These are phyloP conservation scores for Trissolcus brochymenae DNA, from an alignment of 2,888 invertebrate genomes.

Conservation along the genomic window DNA sequence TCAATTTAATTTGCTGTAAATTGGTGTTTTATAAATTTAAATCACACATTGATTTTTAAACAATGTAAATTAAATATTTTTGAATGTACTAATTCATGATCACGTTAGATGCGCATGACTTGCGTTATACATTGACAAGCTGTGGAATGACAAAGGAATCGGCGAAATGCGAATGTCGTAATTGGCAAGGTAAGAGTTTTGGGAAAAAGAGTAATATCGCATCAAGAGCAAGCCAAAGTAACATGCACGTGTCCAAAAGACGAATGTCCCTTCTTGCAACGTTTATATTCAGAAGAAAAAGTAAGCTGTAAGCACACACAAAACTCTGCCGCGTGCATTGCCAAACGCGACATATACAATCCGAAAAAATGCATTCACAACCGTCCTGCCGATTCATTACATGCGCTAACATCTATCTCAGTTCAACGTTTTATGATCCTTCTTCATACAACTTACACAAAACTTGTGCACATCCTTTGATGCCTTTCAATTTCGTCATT, in stretches of 20 bases:
- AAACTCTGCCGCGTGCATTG: slow-evolving; percentile 57
- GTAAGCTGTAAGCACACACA: slow-evolving; percentile 49
- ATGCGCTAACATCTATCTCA: slow-evolving; percentile 20
- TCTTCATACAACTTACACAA: background rate
- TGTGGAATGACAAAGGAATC: slow-evolving; percentile 44
- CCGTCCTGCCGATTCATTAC: slow-evolving; percentile 36
- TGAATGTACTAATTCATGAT: slow-evolving; percentile 29
- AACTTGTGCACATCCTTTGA: background rate
- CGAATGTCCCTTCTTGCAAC: slow-evolving; percentile 53
- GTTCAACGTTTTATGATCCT: slow-evolving; percentile 24
- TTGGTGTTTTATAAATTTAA: too few species aligned
- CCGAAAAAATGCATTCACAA: slow-evolving; percentile 43
- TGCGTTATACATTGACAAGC: slow-evolving; percentile 42
- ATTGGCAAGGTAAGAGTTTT: slow-evolving; percentile 51
- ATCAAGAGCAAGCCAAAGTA: slow-evolving; percentile 44
- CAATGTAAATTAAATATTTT: too few species aligned
- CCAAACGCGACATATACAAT: slow-evolving; percentile 50
- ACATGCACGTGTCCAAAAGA: slow-evolving; percentile 58
- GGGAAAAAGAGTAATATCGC: slow-evolving; percentile 49
- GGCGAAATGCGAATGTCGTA: slow-evolving; percentile 45
- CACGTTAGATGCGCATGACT: slow-evolving; percentile 35
- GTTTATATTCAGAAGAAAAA: slow-evolving; percentile 49
- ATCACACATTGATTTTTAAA: too few species aligned
- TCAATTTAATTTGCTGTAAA: background rate
- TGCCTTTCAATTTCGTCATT: too few species aligned